These are phyloP conservation scores for Venturia canescens DNA, from an alignment of 1,140 invertebrate genomes.

Conservation along the genomic window DNA sequence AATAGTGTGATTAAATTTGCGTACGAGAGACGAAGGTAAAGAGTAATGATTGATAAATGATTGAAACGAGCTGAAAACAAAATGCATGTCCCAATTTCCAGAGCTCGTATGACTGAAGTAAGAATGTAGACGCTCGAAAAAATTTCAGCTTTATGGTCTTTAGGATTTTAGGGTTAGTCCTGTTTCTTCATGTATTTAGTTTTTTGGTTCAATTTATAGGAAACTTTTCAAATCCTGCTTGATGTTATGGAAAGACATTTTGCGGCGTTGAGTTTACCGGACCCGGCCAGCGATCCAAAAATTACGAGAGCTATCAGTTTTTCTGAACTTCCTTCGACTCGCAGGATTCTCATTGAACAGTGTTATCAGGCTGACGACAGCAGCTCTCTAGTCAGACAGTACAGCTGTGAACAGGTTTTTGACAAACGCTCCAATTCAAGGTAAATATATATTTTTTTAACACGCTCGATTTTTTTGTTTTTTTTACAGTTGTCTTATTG, in stretches of 20 bases:
- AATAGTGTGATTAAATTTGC: background rate
- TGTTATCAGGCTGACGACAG: slow-evolving; percentile 18
- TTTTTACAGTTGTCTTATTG: too few species aligned
- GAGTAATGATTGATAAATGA: slow-evolving; percentile 29
- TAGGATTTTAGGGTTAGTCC: background rate
- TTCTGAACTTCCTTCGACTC: slow-evolving; percentile 56
- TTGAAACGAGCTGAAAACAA: background rate
- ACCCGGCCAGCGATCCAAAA: slow-evolving; percentile 48
- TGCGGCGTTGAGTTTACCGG: slow-evolving; percentile 53
- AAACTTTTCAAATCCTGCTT: slow-evolving; percentile 42
- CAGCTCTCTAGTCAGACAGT: slow-evolving; percentile 58
- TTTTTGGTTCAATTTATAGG: slow-evolving; percentile 14
- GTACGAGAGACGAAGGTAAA: slow-evolving; percentile 18
- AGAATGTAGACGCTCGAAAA: slow-evolving; percentile 16
- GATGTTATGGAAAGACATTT: slow-evolving; percentile 64
- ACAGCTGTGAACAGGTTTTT: slow-evolving; percentile 63
- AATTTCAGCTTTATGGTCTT: background rate
- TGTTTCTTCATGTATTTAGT: background rate
- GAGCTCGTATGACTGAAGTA: slow-evolving; percentile 39
- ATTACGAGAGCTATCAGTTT: slow-evolving; percentile 58
- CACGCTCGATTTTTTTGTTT: too few species aligned
- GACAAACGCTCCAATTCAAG: slow-evolving; percentile 52
- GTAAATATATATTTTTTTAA: slow-evolving; percentile 46
- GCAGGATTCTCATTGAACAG: slow-evolving; percentile 53
- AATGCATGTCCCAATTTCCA: slow-evolving; percentile 37